Conservation (phyloP, 1,140 invertebrate species). For the Drosophila obscura region DNA sequence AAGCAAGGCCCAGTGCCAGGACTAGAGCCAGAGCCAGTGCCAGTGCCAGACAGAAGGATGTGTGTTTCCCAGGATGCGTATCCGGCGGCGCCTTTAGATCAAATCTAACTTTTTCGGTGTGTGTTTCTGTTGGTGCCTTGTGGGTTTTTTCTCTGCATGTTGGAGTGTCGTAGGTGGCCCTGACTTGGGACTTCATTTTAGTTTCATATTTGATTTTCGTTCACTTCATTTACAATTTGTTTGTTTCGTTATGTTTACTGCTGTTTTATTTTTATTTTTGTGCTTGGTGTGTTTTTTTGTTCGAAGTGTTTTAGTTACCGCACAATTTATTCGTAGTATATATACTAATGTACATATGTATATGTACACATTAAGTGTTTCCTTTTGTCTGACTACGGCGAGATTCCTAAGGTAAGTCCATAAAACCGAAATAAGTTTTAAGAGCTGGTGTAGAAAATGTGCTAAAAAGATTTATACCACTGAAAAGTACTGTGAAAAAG, state of each 20-base stretch:
- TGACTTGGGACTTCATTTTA: neutral
- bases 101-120: conserved; percentile 22
- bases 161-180: neutral
- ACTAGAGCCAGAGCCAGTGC: neutral
- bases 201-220: neutral
- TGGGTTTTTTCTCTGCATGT: neutral
- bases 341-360: no score
- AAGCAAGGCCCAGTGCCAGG: neutral
- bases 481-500: no score
- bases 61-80: conserved; percentile 17
- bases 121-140: neutral
- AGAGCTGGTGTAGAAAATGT: no score
- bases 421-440: no score
- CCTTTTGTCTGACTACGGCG: no score
- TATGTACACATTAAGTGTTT: no score
- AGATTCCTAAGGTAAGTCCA: no score
- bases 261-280: no score
- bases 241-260: neutral
- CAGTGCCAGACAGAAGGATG: conserved; percentile 1
- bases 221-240: neutral
- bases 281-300: no score
- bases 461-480: no score
- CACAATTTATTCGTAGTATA: no score
- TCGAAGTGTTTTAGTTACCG: no score
- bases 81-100: conserved; percentile 23